A percentile compares a stretch with the other conserved stretches of the same genome.
Conservation (phyloP, 2,888 invertebrate genomes). For the Agrotis exclamationis region DNA sequence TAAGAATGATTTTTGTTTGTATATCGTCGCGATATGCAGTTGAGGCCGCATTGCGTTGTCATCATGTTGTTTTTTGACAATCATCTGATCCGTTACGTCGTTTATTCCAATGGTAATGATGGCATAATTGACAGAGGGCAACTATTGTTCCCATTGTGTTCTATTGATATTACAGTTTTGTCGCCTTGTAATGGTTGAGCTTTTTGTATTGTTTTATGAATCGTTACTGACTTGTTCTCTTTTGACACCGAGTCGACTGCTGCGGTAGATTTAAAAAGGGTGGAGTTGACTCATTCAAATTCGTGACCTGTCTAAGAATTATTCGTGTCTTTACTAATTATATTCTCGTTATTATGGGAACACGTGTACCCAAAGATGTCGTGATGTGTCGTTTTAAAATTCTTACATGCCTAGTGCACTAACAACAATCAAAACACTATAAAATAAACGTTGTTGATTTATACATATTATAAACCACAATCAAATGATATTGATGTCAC, state of each 20-base stretch:
- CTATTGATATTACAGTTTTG: constrained; percentile 89
- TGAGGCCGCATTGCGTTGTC: constrained; percentile 77
- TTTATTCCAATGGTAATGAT: constrained; percentile 90
- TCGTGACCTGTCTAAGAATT: constrained; percentile 69
- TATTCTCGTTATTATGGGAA: constrained; percentile 39
- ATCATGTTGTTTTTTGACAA: constrained; percentile 86
- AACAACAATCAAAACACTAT: constrained; percentile 17
- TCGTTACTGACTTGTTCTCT: constrained; percentile 77
- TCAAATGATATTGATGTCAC: constrained; percentile 50
- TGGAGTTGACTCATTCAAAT: constrained; percentile 82
- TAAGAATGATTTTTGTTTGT: constrained; percentile 78
- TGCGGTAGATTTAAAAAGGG: constrained; percentile 84
- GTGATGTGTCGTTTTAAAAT: constrained; percentile 46
- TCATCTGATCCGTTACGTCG: constrained; percentile 88
- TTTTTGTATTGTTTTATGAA: constrained; percentile 85
- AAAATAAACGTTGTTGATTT: constrained; percentile 30
- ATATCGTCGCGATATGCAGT: constrained; percentile 59
- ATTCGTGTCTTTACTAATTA: constrained; percentile 66
- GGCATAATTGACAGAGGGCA: constrained; percentile 90
- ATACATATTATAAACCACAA: constrained; percentile 38
- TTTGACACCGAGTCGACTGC: constrained; percentile 79
- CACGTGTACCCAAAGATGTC: constrained; percentile 41
- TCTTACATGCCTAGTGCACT: constrained; percentile 24
- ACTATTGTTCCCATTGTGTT: constrained; percentile 90
- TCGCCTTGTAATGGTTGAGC: constrained; percentile 88